Evolutionary conservation across 2,888 invertebrate genomes (phyloP), one percentile per base, ranked within the genome.

Genomic region (Xestia xanthographa): DNA sequence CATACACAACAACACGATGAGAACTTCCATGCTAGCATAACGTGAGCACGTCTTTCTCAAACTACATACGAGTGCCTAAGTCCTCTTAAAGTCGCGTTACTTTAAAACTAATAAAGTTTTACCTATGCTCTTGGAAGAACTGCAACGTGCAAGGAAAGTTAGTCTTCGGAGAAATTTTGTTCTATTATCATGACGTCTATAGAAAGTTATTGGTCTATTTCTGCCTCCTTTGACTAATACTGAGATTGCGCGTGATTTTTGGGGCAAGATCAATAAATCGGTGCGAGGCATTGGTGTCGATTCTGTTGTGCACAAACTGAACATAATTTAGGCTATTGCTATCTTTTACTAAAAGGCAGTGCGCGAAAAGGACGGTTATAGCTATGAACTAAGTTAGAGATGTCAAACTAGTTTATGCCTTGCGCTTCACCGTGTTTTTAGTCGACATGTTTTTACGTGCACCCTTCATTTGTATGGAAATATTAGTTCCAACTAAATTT

Each of bases 51-150:
- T 68, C 68, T 79, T 43, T 29, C 34, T 9, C 22, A 29, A 79
- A 53, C 69, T 68, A 29, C 22, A 48, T 56, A 62, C 4, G 34
- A 34, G 34, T 34, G 34, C 1, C 29, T 1, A 73, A 70, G 45
- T 70, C 50, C 34, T 79, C 26, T 79, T 68, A 56, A 62, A 70
- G 63, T 70, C 11, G 5, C 8, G 50, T 48, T 48, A 73, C 41
- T 74, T 71, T 79, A 17, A 56, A 84, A 80, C 65, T 38, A 71
- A 84, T 74, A 71, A 70, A 84, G 63, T 75, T 68, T 20, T 65
- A 53, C 34, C 6, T 69, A 17, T 50, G 67, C n/a, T 63, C 60
- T 83, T 60, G 9, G 11, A 48, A 62, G 50, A 80, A 60, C 60
- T 69, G 12, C 53, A 66, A 79, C 53, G 41, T 66, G 67, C n/a